Conservation (phyloP, 2,888 invertebrate genomes). For the Hypselothyrea guttata region DNA sequence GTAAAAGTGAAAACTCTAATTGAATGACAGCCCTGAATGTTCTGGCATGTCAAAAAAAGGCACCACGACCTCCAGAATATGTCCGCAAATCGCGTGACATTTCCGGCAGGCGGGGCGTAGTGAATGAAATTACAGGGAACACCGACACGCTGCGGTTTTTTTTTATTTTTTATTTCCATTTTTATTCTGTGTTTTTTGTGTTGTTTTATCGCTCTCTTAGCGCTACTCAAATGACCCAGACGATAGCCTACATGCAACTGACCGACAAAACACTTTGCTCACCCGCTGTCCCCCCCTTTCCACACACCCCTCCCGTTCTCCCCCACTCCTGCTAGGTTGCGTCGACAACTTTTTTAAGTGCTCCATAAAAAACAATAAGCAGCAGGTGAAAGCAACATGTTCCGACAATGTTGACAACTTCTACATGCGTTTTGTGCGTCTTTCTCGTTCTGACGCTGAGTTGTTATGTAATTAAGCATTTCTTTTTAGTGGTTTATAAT, state of each 20-base stretch:
- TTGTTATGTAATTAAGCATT: slow-evolving; percentile 53
- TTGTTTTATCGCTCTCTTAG: slow-evolving; percentile 51
- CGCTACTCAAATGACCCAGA: slow-evolving; percentile 62
- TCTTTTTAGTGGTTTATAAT: slow-evolving; percentile 54
- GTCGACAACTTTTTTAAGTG: slow-evolving; percentile 49
- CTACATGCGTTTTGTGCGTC: slow-evolving; percentile 38
- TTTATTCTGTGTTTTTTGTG: no score
- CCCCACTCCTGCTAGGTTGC: background rate
- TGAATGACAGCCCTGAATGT: slow-evolving; percentile 37
- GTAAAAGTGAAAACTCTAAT: slow-evolving; percentile 51
- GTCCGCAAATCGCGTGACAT: slow-evolving; percentile 51
- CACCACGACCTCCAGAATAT: slow-evolving; percentile 39
- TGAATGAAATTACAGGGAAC: slow-evolving; percentile 20
- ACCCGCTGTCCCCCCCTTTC: slow-evolving; percentile 5
- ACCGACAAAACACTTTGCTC: slow-evolving; percentile 60
- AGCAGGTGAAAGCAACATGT: slow-evolving; percentile 26
- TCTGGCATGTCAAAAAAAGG: slow-evolving; percentile 43
- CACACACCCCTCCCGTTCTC: background rate
- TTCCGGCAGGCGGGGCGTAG: slow-evolving; percentile 13
- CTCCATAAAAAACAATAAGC: slow-evolving; percentile 38
- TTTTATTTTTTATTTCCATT: no score
- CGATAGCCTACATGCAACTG: slow-evolving; percentile 57
- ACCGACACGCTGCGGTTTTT: slow-evolving; percentile 35
- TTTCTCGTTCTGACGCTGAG: slow-evolving; percentile 2
- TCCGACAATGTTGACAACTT: slow-evolving; percentile 39